Evolutionary conservation across 2,797 vertebrate genomes (phyloP).

Genomic region (Trachurus trachurus): DNA sequence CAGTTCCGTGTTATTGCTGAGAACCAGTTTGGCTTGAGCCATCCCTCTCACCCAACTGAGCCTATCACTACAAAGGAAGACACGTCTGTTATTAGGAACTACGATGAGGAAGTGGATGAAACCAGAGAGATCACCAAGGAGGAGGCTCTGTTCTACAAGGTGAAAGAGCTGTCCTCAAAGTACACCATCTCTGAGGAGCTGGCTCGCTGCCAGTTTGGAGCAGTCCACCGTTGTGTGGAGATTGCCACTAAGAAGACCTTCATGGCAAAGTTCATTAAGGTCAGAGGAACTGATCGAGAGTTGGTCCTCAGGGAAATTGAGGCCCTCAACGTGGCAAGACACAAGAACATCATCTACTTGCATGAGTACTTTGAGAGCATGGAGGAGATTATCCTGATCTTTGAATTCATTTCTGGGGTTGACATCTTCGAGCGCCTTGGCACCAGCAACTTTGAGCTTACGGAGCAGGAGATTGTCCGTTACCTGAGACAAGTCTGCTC

Average conservation of each 20-base stretch:
- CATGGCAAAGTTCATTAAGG: slow-evolving; percentile 98
- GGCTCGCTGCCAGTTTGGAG: slow-evolving; percentile 95
- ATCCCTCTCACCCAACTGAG: slow-evolving; percentile 93
- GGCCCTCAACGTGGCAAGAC: slow-evolving; percentile 93
- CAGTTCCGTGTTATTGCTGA: slow-evolving; percentile 98
- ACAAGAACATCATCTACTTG: slow-evolving; percentile 93
- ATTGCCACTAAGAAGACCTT: slow-evolving; percentile 97
- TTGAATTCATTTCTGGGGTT: slow-evolving; percentile 97
- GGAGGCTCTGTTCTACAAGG: slow-evolving; percentile 92
- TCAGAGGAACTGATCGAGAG: slow-evolving; percentile 97
- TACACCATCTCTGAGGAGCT: slow-evolving; percentile 98
- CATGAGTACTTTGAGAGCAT: slow-evolving; percentile 98
- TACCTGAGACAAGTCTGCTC: slow-evolving; percentile 95
- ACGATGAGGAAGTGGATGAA: slow-evolving; percentile 98
- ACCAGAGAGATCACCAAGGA: slow-evolving; percentile 88
- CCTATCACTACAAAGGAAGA: slow-evolving; percentile 96
- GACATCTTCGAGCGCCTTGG: slow-evolving; percentile 98
- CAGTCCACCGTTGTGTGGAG: slow-evolving; percentile 94
- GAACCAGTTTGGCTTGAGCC: slow-evolving; percentile 95
- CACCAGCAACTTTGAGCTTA: slow-evolving; percentile 93
- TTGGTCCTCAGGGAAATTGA: slow-evolving; percentile 97
- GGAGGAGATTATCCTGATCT: slow-evolving; percentile 97
- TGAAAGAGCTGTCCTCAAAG: slow-evolving; percentile 94
- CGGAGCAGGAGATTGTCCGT: slow-evolving; percentile 94
- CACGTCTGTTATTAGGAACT: slow-evolving; percentile 94